Evolutionary conservation across 2,888 invertebrate species (phyloP), one percentile per base, ranked within the genome.

Genomic region (Scaptomyza parva): DNA sequence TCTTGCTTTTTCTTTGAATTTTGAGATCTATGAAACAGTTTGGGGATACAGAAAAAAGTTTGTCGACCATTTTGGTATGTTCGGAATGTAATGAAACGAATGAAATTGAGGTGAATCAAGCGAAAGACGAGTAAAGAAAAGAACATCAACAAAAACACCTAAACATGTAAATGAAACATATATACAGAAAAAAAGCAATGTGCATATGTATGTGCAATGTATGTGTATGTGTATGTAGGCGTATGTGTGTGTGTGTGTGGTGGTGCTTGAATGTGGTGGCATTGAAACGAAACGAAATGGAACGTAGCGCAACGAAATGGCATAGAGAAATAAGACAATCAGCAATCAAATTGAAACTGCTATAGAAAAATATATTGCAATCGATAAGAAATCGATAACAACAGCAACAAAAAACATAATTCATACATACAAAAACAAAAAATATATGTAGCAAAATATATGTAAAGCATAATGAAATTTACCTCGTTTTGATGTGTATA

Each of bases 401-500:
- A 18, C 3, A 26, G 5, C n/a, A 35, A 28, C 14, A 17, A 18
- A 22, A 37, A 37, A 37, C 8, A 17, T 8, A 37, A 41, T 24
- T 9, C 1, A 33, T n/a, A n/a, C 3, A 35, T 41, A 20, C 26
- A 47, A 7, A 6, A 12, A 40, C 39, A 26, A 11, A 12, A 44
- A 26, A 33, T 14, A 48, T 18, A 33, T 30, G 2, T 30, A 22
- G 40, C 2, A 8, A n/a, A 50, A 50, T 11, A n/a, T n/a, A n/a
- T 43, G 9, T n/a, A 44, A 22, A 37, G 37, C 35, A 37, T 45
- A 40, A 58, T 54, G 20, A 40, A 71, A 71, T 50, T 69, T 72
- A 71, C 67, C 70, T 71, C 60, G 48, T 57, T 67, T 67, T 50
- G 62, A 72, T 72, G 48, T 39, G 37, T 55, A 11, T 33, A 41